phyloP scores from a whole-genome alignment of 2,888 invertebrate species.

The Andrena hattorfiana region DNA sequence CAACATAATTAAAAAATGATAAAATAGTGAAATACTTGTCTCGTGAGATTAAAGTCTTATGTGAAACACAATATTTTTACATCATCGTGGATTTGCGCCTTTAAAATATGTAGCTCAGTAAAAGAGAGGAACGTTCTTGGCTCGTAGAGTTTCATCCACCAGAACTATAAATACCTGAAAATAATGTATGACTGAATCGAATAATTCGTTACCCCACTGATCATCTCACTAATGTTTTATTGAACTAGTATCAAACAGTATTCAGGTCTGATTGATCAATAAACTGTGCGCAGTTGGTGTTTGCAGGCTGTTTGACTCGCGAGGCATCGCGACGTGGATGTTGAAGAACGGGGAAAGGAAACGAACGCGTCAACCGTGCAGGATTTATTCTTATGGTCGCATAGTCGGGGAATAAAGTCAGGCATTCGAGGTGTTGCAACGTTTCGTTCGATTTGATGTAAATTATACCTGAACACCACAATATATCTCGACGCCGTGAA shows the following conservation, averaged over 20 bases:
- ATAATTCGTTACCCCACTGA: not conserved
- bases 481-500: slow-evolving; percentile 1
- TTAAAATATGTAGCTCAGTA: not conserved
- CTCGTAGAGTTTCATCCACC: too few relatives aligned
- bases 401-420: slow-evolving; percentile 20
- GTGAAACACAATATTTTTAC: too few relatives aligned
- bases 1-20: too few relatives aligned
- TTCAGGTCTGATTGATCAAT: not conserved
- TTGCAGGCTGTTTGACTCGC: not conserved
- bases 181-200: not conserved
- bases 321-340: not conserved
- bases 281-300: not conserved
- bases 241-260: not conserved
- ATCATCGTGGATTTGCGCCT: too few relatives aligned
- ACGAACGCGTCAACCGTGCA: slow-evolving; percentile 7
- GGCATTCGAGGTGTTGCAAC: slow-evolving; percentile 20
- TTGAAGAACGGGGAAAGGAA: slow-evolving; percentile 16
- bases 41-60: too few relatives aligned
- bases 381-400: slow-evolving; percentile 30
- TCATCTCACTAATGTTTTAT: not conserved
- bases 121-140: too few relatives aligned
- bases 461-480: slow-evolving; percentile 29
- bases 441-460: slow-evolving; percentile 32
- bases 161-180: too few relatives aligned
- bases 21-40: too few relatives aligned